Conservation (phyloP, 53 echinoderm and acorn worm species). For the Zoroaster sp. region DNA sequence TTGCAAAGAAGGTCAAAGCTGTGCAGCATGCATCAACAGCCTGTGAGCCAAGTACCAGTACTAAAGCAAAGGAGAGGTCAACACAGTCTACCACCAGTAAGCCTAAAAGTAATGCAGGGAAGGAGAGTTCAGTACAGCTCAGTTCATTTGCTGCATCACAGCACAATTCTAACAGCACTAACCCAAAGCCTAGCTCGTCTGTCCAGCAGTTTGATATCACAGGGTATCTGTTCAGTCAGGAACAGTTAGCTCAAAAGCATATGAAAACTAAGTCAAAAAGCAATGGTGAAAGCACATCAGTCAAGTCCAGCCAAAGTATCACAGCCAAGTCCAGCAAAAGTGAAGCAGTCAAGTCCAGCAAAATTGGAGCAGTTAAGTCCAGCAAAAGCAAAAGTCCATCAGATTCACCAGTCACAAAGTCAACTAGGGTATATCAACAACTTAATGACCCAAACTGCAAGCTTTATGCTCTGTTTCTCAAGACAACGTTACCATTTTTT, state of each 20-base stretch:
- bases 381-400: too few relatives aligned
- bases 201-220: constrained; percentile 33
- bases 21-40: neutral
- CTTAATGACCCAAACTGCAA: neutral
- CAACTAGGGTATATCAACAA: neutral
- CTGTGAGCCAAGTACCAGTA: neutral
- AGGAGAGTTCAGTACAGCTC: neutral
- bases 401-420: too few relatives aligned
- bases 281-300: too few relatives aligned
- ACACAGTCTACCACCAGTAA: neutral
- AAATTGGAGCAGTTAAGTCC: too few relatives aligned
- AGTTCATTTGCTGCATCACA: neutral
- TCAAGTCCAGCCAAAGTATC: too few relatives aligned
- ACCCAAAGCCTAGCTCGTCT: neutral
- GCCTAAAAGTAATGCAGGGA: neutral
- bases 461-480: neutral
- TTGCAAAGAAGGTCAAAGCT: neutral
- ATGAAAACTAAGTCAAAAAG: neutral
- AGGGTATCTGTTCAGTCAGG: constrained; percentile 12
- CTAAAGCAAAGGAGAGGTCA: neutral
- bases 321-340: too few relatives aligned
- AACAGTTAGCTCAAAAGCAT: constrained; percentile 12
- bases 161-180: neutral
- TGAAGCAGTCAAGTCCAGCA: too few relatives aligned
- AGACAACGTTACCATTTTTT: neutral